Evolutionary conservation across 23 tunicate genomes (phyloP), one percentile per base, ranked within the genome.

Genomic region (Trididemnum miniatum): DNA sequence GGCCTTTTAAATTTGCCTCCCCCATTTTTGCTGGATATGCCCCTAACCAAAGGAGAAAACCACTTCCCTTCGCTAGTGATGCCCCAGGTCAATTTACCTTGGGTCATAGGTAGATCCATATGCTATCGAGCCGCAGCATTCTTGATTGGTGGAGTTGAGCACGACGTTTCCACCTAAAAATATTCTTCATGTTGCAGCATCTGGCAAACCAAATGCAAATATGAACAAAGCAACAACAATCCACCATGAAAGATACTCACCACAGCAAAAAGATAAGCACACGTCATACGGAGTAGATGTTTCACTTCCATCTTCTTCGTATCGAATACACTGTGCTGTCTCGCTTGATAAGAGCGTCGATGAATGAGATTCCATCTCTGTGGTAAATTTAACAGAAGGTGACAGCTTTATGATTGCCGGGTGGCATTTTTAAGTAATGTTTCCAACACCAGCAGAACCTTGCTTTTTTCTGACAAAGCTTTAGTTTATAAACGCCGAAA

Each of bases 181-280:
- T 23, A 22, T n/a, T n/a, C n/a, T n/a, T n/a, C n/a, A n/a, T n/a
- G n/a, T n/a, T n/a, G n/a, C 57, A 12, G 12, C 57, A 49, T 18
- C 12, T 9, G 57, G 12, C 15, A 49, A 49, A 9, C 12, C 57
- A 18, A 49, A 49, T 49, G 57, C 12, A 49, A 18, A 49, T 49
- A 9, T 49, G 15, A 18, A 12, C 57, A 49, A 49, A 49, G 18
- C 18, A 49, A 9, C 57, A 49, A 49, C 57, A 49, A 49, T 9
- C 57, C 18, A n/a, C n/a, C n/a, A n/a, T n/a, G n/a, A n/a, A n/a
- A n/a, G 54, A 62, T 22, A n/a, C 86, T 85, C 31, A 91, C 97
- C 97, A 36, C 97, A 91, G 33, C 97, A 91, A 37, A 91, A 86
- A 9, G 91, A 86, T 23, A 87, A 82, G 73, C 97, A 91, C 27